Conservation (phyloP, 2,888 invertebrate species). For the Ariolimax columbianus region DNA sequence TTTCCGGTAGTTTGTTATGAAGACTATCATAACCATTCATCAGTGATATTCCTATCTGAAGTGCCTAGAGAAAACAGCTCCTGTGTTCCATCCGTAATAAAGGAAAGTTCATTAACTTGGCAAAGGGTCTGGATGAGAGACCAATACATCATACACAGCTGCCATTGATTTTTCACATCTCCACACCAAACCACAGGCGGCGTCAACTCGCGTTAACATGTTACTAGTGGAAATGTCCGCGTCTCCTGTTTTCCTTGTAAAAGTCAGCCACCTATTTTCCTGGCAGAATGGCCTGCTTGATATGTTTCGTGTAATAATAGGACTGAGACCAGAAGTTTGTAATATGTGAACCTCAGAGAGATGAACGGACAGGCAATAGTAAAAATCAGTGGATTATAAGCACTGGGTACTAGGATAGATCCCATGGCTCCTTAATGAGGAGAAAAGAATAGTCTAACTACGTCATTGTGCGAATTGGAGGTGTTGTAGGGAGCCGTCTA, state of each 20-base stretch:
- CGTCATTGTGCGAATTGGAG: too few species aligned
- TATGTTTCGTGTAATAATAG: background rate
- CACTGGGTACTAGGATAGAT: too few species aligned
- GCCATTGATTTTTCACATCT: slow-evolving; percentile 7
- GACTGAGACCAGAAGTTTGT: too few species aligned
- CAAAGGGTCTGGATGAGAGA: background rate
- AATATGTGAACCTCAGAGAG: too few species aligned
- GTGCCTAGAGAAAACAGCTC: background rate
- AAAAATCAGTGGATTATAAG: too few species aligned
- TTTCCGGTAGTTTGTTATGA: too few species aligned
- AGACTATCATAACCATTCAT: too few species aligned
- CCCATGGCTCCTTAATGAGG: too few species aligned
- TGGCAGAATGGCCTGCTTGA: background rate
- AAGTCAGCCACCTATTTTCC: background rate
- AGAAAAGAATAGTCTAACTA: too few species aligned
- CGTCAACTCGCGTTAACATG: background rate
- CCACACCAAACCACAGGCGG: background rate
- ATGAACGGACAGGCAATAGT: too few species aligned
- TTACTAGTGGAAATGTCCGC: background rate
- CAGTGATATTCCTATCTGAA: too few species aligned
- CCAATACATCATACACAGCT: background rate
- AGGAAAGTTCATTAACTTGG: background rate
- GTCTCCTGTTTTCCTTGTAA: background rate
- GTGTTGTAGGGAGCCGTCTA: too few species aligned
- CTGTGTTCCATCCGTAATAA: background rate